Conservation (phyloP, 1,140 invertebrate genomes). For the Thalassaphorura encarpata region DNA sequence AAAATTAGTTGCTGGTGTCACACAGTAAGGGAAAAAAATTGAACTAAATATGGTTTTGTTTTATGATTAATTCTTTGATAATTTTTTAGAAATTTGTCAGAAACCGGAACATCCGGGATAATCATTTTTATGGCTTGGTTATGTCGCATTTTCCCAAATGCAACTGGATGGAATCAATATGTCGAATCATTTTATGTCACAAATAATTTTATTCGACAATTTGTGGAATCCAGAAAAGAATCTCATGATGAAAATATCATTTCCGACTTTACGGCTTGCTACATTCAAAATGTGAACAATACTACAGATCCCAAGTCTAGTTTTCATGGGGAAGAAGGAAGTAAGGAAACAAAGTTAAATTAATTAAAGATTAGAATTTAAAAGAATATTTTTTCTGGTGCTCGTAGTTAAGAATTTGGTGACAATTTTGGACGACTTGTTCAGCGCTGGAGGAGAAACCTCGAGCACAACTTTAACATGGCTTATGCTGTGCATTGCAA, state of each 20-base stretch:
- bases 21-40: not conserved
- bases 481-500: not conserved
- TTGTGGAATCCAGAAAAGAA: not conserved
- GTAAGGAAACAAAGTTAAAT: not conserved
- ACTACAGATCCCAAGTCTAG: conserved; percentile 12
- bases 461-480: conserved; percentile 5
- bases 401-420: conserved; percentile 24
- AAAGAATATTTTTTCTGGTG: not conserved
- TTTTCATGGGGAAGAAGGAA: conserved; percentile 10
- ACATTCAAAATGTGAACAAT: conserved; percentile 10
- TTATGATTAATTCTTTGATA: not conserved
- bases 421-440: conserved; percentile 8
- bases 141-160: conserved; percentile 56
- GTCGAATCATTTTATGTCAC: conserved; percentile 6
- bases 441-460: conserved; percentile 16
- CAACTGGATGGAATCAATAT: conserved; percentile 65
- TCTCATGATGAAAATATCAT: not conserved
- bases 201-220: conserved; percentile 1
- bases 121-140: conserved; percentile 35
- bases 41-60: not conserved
- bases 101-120: not conserved
- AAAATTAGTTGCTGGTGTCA: not conserved
- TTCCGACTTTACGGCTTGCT: conserved; percentile 14
- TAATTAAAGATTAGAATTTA: not conserved
- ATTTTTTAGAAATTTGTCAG: not conserved